A percentile compares a stretch with the other conserved stretches of the same genome.
These are phyloP conservation scores for Lacerta viridis DNA, from an alignment of 2,797 vertebrate species.

Conservation along the genomic window DNA sequence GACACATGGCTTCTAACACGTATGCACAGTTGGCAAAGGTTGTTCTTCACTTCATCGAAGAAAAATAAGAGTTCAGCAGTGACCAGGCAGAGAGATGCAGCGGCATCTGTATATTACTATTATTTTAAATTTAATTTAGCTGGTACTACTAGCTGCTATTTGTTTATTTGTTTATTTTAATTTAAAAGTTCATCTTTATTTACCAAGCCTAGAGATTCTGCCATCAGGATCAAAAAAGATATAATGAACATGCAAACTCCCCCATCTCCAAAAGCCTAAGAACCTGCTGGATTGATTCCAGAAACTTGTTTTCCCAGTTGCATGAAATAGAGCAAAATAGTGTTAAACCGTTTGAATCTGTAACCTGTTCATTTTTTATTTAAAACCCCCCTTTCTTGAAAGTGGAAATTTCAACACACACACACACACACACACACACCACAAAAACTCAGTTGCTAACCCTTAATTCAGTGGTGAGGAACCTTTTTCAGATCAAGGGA, in stretches of 20 bases:
- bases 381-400: too few relatives aligned
- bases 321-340: not conserved
- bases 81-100: conserved; percentile 41
- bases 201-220: conserved; percentile 21
- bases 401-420: too few relatives aligned
- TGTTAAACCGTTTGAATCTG: too few relatives aligned
- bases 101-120: conserved; percentile 65
- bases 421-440: too few relatives aligned
- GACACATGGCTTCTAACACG: conserved; percentile 56
- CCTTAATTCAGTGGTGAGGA: too few relatives aligned
- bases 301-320: too few relatives aligned
- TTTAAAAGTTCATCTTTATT: conserved; percentile 46
- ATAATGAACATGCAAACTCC: too few relatives aligned
- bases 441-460: too few relatives aligned
- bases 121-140: conserved; percentile 56
- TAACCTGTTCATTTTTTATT: too few relatives aligned
- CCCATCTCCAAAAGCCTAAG: not conserved
- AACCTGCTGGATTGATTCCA: not conserved
- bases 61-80: conserved; percentile 35
- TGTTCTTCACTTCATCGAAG: conserved; percentile 51
- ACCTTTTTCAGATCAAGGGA: too few relatives aligned
- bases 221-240: conserved; percentile 6
- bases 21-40: conserved; percentile 52
- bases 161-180: not conserved
- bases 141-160: conserved; percentile 59